These are phyloP conservation scores for Rhynchotus rufescens DNA, from an alignment of 2,797 vertebrate genomes.

Conservation along the genomic window DNA sequence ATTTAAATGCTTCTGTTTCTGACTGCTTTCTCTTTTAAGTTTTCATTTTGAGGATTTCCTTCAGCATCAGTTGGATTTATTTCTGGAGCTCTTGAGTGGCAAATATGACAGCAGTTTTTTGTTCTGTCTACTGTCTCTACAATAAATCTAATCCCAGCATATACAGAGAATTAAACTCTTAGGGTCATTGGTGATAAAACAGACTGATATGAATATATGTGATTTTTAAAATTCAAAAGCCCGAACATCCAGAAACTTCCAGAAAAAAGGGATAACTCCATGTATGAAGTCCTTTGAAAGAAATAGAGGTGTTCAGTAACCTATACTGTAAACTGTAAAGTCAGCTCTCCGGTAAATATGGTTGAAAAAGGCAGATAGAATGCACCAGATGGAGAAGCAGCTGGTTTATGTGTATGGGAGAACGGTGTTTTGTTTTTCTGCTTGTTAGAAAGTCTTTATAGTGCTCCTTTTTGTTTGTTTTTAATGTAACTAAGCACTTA, in stretches of 20 bases:
- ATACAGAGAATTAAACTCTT: not conserved
- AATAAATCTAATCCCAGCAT: not conserved
- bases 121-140: not conserved
- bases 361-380: not conserved
- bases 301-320: not conserved
- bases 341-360: not conserved
- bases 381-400: slow-evolving; percentile 25
- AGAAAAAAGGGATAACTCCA: not conserved
- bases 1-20: slow-evolving; percentile 42
- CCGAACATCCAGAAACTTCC: too few species aligned
- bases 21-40: slow-evolving; percentile 22
- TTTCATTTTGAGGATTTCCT: slow-evolving; percentile 35
- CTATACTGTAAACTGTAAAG: not conserved
- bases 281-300: not conserved
- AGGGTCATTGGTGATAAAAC: not conserved
- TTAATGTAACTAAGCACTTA: slow-evolving; percentile 13
- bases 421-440: not conserved
- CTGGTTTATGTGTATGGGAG: not conserved
- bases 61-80: not conserved
- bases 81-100: not conserved
- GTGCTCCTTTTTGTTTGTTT: not conserved
- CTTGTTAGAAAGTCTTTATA: slow-evolving; percentile 1
- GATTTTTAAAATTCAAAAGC: not conserved
- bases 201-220: not conserved
- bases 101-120: not conserved